Conservation (phyloP, 2,113 vertebrate genomes). For the Labeo rohita region DNA sequence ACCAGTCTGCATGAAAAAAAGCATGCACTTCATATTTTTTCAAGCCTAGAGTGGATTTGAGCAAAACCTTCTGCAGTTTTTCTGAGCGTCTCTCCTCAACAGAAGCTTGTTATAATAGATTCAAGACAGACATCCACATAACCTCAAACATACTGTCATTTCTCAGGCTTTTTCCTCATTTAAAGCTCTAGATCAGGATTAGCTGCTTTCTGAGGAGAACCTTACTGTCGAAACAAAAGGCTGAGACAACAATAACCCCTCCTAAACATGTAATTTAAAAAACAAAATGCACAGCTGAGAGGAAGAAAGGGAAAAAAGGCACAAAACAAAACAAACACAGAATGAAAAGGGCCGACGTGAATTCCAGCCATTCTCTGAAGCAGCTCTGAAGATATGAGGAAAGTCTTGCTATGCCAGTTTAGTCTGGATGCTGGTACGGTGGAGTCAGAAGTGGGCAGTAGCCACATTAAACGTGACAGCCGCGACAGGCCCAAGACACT, state of each 20-base stretch:
- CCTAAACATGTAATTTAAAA: neutral
- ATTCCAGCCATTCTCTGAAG: constrained; percentile 10
- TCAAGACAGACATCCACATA: neutral
- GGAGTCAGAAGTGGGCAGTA: neutral
- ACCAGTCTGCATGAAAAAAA: neutral
- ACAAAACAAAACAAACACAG: neutral
- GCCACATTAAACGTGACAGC: constrained; percentile 10
- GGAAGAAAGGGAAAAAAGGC: no score
- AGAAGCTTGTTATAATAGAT: neutral
- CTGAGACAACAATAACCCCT: constrained; percentile 3
- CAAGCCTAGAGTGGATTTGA: neutral
- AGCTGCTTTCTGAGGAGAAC: neutral
- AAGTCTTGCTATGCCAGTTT: constrained; percentile 31
- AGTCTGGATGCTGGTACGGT: constrained; percentile 4
- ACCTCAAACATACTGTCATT: neutral
- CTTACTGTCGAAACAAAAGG: neutral
- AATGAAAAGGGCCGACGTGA: neutral
- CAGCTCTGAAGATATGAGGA: constrained; percentile 30
- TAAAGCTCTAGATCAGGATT: neutral
- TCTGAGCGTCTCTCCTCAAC: neutral
- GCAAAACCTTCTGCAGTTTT: neutral
- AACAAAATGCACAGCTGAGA: neutral
- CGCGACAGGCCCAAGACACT: neutral
- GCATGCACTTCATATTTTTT: neutral
- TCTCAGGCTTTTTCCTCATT: no score